Evolutionary conservation across 2,888 invertebrate genomes (phyloP), one percentile per base, ranked within the genome.

Genomic region (Drosophila mimica): DNA sequence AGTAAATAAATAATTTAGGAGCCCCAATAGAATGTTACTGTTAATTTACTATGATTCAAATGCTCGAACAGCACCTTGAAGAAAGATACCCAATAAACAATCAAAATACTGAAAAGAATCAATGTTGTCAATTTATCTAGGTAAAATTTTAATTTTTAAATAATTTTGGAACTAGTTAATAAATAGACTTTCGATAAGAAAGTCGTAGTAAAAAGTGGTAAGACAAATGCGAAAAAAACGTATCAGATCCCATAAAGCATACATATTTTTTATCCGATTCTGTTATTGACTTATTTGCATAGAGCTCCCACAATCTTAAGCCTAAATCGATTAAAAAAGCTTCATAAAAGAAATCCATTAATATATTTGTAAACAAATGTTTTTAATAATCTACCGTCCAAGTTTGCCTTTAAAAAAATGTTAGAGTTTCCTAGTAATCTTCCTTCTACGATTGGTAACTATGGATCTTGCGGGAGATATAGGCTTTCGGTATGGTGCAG

Each of bases 141-240:
- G 4, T 9, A n/a, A 40, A 8, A 0, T 4, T 9, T n/a, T 2
- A 4, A 40, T 1, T n/a, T n/a, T 0, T 4, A n/a, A 40, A 40
- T n/a, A 40, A 40, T 40, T 40, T 8, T 4, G 9, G 17, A 40
- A 9, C 17, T 9, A 38, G 4, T 17, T 4, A 38, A 8, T 17
- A 17, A 38, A 38, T 3, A 15, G 36, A 36, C 36, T 36, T 17
- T 38, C 8, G 38, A 38, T 17, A 38, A 17, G 8, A 38, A 38
- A 38, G 38, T 36, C 6, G 36, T 15, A 11, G 11, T 2, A 2
- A 25, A 25, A 25, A 25, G 25, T 25, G 25, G 25, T 25, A n/a
- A n/a, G 38, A 17, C 38, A 2, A 17, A 17, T 17, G 38, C 38
- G 17, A 8, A 17, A 38, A 38, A 17, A 38, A 17, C 17, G 7